Percentiles rank a stretch among this genome's conserved stretches.
Conservation (phyloP, 2,113 vertebrate genomes). For the Leiothrix lutea region DNA sequence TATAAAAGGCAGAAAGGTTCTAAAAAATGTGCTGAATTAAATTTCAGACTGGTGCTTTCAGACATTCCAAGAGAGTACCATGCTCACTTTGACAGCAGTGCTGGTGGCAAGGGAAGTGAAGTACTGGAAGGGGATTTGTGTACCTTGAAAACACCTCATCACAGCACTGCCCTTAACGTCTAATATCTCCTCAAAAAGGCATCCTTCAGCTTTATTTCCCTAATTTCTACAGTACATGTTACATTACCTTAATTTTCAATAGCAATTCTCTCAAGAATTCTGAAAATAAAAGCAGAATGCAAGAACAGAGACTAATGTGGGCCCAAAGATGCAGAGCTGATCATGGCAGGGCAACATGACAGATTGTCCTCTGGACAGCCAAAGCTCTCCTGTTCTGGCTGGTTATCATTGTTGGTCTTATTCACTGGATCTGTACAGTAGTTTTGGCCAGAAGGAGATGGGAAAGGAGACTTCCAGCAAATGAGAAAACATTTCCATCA, state of each 20-base stretch:
- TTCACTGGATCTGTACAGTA: neutral
- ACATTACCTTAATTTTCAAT: neutral
- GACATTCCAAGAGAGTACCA: neutral
- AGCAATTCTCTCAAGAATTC: neutral
- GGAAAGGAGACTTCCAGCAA: neutral
- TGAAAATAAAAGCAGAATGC: neutral
- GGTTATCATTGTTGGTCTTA: neutral
- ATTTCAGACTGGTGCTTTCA: neutral
- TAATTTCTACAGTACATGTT: neutral
- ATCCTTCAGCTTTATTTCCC: neutral
- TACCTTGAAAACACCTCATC: neutral
- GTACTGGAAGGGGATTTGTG: neutral
- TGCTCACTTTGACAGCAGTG: rapidly evolving
- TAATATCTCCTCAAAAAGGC: neutral
- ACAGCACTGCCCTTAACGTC: neutral
- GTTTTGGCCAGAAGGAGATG: neutral
- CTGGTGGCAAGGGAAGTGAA: neutral
- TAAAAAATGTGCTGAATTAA: neutral
- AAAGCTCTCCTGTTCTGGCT: neutral
- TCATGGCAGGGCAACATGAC: neutral
- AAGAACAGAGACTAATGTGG: neutral
- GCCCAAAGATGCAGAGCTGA: neutral
- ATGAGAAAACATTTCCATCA: neutral
- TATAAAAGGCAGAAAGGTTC: neutral
- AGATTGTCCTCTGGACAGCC: neutral